These are phyloP conservation scores for Casuarius casuarius DNA, from an alignment of 2,113 vertebrate species.

Conservation along the genomic window DNA sequence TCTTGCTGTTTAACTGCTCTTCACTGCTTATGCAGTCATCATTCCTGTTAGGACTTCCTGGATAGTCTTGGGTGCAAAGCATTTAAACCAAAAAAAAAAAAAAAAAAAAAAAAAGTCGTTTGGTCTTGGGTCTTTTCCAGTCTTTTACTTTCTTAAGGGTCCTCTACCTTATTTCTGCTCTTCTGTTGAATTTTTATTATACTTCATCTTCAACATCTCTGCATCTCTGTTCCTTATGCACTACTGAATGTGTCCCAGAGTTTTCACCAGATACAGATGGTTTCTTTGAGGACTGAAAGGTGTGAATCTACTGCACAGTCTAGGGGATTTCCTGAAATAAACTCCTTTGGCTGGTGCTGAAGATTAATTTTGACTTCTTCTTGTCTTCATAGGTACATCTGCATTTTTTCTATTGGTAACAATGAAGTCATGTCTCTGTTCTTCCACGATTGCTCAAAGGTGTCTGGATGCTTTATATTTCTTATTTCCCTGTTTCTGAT, in stretches of 20 bases:
- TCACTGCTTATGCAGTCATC: not conserved
- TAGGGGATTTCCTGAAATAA: not conserved
- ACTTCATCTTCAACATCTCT: not conserved
- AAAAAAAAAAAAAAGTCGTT: not conserved
- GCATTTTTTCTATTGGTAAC: not conserved
- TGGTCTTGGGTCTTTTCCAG: not conserved
- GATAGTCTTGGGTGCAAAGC: not conserved
- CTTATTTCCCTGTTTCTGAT: not conserved
- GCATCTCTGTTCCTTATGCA: not conserved
- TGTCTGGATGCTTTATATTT: not conserved
- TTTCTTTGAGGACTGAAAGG: not conserved
- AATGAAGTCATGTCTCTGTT: not conserved
- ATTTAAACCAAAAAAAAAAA: not conserved
- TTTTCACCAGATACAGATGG: not conserved
- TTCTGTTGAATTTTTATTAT: not conserved
- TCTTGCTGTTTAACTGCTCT: not conserved
- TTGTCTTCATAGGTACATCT: not conserved
- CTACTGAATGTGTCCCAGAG: not conserved
- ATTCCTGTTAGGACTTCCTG: not conserved
- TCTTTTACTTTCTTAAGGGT: not conserved
- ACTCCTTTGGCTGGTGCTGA: not conserved
- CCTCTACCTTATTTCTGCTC: not conserved
- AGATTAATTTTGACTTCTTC: not conserved
- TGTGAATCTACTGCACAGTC: rapidly evolving
- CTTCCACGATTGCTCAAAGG: not conserved